Evolutionary conservation across 2,113 vertebrate genomes (phyloP).

Genomic region (Nanger granti): DNA sequence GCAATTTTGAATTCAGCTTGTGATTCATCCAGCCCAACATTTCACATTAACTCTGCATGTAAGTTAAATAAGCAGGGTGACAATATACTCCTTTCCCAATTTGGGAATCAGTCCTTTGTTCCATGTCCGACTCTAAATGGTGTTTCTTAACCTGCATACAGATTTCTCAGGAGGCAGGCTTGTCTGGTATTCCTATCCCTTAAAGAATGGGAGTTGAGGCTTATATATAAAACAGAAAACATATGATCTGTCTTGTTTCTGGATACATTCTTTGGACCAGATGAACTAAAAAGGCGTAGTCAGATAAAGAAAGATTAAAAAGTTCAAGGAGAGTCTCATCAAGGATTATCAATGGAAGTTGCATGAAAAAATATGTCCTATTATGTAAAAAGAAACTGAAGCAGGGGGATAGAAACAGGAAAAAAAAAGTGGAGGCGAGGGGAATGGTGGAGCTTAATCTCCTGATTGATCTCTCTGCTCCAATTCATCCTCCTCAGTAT

Average conservation of each 20-base stretch:
- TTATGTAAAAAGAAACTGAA: slow-evolving; percentile 4
- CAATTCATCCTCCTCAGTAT: neutral
- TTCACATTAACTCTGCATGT: neutral
- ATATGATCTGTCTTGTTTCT: slow-evolving; percentile 33
- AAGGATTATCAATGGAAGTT: neutral
- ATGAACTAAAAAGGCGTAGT: slow-evolving; percentile 1
- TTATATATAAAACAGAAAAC: slow-evolving; percentile 52
- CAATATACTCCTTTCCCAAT: neutral
- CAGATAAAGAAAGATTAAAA: slow-evolving; percentile 24
- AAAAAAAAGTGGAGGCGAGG: neutral
- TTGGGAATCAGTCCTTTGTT: neutral
- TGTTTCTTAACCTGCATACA: neutral
- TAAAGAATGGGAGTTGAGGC: neutral
- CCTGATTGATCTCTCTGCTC: neutral
- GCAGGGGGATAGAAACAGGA: neutral
- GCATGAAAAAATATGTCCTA: neutral
- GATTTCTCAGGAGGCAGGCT: neutral
- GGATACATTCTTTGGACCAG: neutral
- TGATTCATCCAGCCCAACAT: neutral
- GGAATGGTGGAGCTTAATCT: neutral
- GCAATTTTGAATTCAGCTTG: neutral
- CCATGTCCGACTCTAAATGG: neutral
- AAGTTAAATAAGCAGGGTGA: neutral
- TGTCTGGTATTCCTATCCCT: neutral
- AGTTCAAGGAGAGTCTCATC: neutral